Percentiles rank a stretch among this genome's conserved stretches.
Conservation (phyloP, 2,113 vertebrate genomes). For the Muntiacus reevesi region DNA sequence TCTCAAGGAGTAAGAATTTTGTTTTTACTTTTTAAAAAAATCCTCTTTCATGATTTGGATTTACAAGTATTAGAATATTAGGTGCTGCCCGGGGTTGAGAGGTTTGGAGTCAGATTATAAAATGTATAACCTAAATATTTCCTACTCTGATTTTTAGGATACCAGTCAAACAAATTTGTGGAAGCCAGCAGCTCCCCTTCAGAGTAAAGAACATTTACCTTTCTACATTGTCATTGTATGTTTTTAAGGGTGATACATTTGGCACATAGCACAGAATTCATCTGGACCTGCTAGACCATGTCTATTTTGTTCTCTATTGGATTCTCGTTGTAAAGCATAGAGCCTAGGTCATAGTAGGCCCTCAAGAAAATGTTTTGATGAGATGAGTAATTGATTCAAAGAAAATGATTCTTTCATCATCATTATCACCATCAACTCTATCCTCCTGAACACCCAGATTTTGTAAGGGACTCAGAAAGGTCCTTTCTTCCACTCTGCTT, state of each 20-base stretch:
- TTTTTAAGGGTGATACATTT: not conserved
- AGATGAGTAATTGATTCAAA: not conserved
- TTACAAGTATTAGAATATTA: not conserved
- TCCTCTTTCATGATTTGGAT: not conserved
- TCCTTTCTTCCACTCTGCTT: not conserved
- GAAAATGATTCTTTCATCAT: not conserved
- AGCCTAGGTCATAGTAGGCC: not conserved
- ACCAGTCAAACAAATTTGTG: not conserved
- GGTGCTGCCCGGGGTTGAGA: not conserved
- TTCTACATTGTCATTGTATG: not conserved
- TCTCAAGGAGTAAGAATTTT: not conserved
- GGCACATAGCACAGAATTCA: not conserved
- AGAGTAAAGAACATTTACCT: not conserved
- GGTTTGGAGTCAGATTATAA: not conserved
- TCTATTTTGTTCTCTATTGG: not conserved
- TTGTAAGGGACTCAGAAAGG: not conserved
- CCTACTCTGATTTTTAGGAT: not conserved
- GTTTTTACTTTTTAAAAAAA: not conserved
- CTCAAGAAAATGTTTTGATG: slow-evolving; percentile 1
- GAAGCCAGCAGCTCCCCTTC: not conserved
- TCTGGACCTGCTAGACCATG: not conserved
- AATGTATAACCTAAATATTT: not conserved
- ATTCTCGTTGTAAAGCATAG: not conserved
- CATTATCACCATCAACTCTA: not conserved
- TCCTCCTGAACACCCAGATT: not conserved